Evolutionary conservation across 2,888 invertebrate species (phyloP), one percentile per base, ranked within the genome.

Genomic region (Drepanosiphum platanoidis): DNA sequence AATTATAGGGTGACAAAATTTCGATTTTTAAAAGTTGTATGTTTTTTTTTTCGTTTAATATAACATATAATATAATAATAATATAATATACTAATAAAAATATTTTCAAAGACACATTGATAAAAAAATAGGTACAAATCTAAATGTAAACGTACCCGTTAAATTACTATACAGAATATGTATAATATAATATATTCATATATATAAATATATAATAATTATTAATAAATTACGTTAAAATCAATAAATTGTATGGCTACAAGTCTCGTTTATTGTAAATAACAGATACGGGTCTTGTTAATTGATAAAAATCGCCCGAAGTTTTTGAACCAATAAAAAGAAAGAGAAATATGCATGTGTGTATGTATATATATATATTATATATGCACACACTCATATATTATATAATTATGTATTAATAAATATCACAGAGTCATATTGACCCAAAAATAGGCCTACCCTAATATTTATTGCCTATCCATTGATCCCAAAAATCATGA

Each of bases 341-440:
- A 80, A 27, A 52, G 18, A 80, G 34, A 68, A 80, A 52, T 68
- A 34, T 27, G 5, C 42, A 42, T 30, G 22, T 39, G 64, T 42
- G 27, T 30, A n/a, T n/a, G n/a, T n/a, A n/a, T 34, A n/a, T 70
- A n/a, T 8, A 36, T 70, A 36, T 70, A 36, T 36, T 70, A 11
- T 70, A n/a, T 36, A 66, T 34, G 32, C n/a, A 66, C n/a, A n/a
- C n/a, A n/a, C n/a, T n/a, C n/a, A n/a, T n/a, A n/a, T n/a, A n/a
- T n/a, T n/a, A n/a, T n/a, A 66, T 66, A 66, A 22, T 68, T 34
- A 34, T 34, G 30, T 32, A 79, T 70, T 36, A 58, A 36, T 80
- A 81, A 75, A 84, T 84, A 84, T 84, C 83, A 84, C 83, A 84
- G 83, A 84, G 75, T 84, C 83, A 66, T 66, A 75, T 66, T 84